phyloP scores from a whole-genome alignment of 2,888 invertebrate species.

The Drosophila nigricruria region DNA sequence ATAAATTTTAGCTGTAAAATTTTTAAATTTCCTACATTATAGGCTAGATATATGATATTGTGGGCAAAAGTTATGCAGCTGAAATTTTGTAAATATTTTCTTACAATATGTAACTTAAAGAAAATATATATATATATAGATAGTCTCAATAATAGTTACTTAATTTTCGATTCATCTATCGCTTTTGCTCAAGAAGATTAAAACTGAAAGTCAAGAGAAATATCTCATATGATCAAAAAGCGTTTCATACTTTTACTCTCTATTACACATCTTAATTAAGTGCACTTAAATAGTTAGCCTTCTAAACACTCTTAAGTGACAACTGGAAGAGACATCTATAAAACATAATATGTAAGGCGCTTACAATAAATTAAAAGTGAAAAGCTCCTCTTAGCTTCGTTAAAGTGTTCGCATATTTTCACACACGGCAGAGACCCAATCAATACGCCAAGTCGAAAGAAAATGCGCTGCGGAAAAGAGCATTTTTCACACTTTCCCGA shows the following conservation, averaged over 20 bases:
- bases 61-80: no score
- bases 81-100: no score
- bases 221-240: not conserved
- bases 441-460: slow-evolving; percentile 29
- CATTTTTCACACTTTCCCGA: slow-evolving; percentile 67
- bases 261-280: not conserved
- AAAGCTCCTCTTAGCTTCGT: slow-evolving; percentile 42
- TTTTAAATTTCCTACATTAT: not conserved
- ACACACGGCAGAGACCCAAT: slow-evolving; percentile 27
- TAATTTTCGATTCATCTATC: no score
- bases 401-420: slow-evolving; percentile 49
- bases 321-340: not conserved
- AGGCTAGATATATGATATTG: not conserved
- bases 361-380: slow-evolving; percentile 37
- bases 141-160: no score
- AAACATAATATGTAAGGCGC: slow-evolving; percentile 23
- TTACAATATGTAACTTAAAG: not conserved
- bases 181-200: not conserved
- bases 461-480: slow-evolving; percentile 28
- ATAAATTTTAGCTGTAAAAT: not conserved
- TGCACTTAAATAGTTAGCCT: not conserved
- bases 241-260: not conserved
- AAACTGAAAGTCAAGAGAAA: not conserved
- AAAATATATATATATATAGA: no score
- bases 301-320: slow-evolving; percentile 1